A percentile compares a stretch with the other conserved stretches of the same genome.
Evolutionary conservation across 2,888 invertebrate genomes (phyloP).

Genomic region (Tuta absoluta): DNA sequence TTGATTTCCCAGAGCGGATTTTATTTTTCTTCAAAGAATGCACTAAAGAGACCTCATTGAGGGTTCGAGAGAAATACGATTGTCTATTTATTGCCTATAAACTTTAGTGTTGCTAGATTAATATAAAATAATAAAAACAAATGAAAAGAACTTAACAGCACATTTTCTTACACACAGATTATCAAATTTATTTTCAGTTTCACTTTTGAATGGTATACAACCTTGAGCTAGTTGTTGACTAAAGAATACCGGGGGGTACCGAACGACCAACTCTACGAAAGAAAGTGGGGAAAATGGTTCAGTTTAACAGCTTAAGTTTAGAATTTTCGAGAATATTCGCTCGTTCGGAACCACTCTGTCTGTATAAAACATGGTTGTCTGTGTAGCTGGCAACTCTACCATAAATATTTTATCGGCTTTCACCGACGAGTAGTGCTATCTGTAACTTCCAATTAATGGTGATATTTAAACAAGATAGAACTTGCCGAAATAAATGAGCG

Average conservation of each 20-base stretch:
- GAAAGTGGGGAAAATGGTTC: too few relatives aligned
- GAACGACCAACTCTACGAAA: too few relatives aligned
- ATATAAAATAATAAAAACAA: background rate
- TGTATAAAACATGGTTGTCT: conserved; percentile 2
- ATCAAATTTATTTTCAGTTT: too few relatives aligned
- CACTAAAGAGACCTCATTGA: conserved; percentile 7
- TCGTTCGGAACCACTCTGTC: too few relatives aligned
- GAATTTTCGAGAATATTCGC: too few relatives aligned
- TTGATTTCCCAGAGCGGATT: conserved; percentile 12
- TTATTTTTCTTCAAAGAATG: background rate
- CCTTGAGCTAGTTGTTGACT: background rate
- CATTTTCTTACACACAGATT: too few relatives aligned
- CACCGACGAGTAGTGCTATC: conserved; percentile 34
- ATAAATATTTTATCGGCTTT: conserved; percentile 21
- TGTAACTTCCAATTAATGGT: conserved; percentile 44
- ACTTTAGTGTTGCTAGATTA: background rate
- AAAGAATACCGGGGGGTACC: too few relatives aligned
- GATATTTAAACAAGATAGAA: conserved; percentile 43
- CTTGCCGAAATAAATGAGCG: background rate
- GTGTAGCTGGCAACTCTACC: background rate
- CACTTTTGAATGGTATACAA: background rate
- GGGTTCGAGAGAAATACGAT: background rate
- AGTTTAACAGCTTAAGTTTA: too few relatives aligned
- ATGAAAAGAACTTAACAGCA: too few relatives aligned
- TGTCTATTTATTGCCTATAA: background rate